Evolutionary conservation across 1,140 invertebrate genomes (phyloP), one percentile per base, ranked within the genome.

Genomic region (Trachymyrmex septentrionalis): DNA sequence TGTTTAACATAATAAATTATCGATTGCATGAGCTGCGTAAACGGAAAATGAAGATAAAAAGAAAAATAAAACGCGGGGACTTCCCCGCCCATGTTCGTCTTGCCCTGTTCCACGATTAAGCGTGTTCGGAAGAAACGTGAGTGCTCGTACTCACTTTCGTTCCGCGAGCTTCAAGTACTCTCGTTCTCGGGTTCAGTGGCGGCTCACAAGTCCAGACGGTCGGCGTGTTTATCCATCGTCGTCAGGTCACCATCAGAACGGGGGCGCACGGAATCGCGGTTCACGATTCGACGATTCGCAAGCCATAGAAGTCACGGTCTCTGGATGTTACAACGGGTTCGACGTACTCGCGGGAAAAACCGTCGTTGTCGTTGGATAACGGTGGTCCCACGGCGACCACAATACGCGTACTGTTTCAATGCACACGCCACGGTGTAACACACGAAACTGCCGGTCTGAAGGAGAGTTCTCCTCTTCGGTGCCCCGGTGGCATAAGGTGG

Each of bases 361-460:
- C 67, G 34, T 44, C 64, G 63, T 57, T n/a, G 55, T 57, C 19
- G n/a, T 44, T 34, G 86, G 44, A 82, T 73, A 73, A 82, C 55
- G 67, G 77, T 69, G 67, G 77, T 69, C n/a, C 16, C 6, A 12
- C 12, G 21, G 7, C 34, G 48, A 19, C 4, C 44, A 16, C 44
- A 27, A 48, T 53, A 34, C 63, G 44, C 48, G 77, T 55, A 63
- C 53, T 78, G 66, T 50, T 50, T 12, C 14, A 21, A 50, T 89
- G 86, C 71, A 86, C 87, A 82, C 87, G 85, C 84, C 64, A 86
- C 88, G 88, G 87, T 89, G 88, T 90, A 90, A 90, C 87, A 76
- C 85, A 89, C 85, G 88, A 90, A 90, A 90, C 88, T 90, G 88
- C 84, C 88, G 88, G 88, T 76, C 84, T 82, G 73, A 90, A 89